Conservation (phyloP, 2,113 vertebrate species). For the Anoplopoma fimbria region DNA sequence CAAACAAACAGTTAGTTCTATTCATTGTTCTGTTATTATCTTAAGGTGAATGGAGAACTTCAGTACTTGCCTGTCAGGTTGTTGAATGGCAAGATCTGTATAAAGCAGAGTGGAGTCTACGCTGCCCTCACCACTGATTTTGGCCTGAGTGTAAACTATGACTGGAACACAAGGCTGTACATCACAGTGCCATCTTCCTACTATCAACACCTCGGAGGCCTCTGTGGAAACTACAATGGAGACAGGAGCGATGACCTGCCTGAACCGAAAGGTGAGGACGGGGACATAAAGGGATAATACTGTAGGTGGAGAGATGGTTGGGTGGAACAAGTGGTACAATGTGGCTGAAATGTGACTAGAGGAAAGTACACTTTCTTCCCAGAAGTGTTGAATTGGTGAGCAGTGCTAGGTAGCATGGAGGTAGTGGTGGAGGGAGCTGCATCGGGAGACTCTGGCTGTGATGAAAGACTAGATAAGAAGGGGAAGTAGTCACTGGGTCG, state of each 20-base stretch:
- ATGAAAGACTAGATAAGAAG: neutral
- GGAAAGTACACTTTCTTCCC: neutral
- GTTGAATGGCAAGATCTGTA: neutral
- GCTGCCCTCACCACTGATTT: slow-evolving; percentile 42
- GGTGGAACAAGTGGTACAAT: neutral
- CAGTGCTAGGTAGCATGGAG: neutral
- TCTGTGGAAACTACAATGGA: slow-evolving; percentile 60
- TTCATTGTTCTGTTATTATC: neutral
- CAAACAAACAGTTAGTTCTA: neutral
- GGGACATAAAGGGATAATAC: neutral
- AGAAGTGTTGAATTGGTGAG: neutral
- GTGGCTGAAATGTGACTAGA: neutral
- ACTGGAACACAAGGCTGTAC: slow-evolving; percentile 47
- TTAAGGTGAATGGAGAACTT: slow-evolving; percentile 46
- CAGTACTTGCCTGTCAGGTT: slow-evolving; percentile 32
- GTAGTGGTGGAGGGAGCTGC: neutral
- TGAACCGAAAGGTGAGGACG: neutral
- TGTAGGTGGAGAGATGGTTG: neutral
- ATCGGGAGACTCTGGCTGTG: neutral
- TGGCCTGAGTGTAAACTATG: slow-evolving; percentile 38
- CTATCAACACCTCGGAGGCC: slow-evolving; percentile 37
- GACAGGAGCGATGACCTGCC: slow-evolving; percentile 42
- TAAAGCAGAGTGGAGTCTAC: neutral
- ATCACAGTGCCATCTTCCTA: slow-evolving; percentile 51
- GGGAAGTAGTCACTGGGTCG: too few relatives aligned